Evolutionary conservation across 2,888 invertebrate species (phyloP).

Genomic region (Watsonalla cultraria): DNA sequence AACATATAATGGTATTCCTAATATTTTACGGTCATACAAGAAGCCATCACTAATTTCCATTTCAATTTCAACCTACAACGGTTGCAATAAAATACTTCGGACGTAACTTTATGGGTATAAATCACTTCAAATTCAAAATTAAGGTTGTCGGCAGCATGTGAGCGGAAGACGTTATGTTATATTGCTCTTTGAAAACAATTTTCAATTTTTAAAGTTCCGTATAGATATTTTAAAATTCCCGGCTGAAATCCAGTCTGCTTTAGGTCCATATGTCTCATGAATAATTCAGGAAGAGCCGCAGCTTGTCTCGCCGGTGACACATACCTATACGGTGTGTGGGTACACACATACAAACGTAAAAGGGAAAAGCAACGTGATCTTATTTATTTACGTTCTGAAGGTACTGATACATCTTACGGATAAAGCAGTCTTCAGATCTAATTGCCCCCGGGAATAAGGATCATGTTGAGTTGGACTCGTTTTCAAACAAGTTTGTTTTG

Average conservation of each 20-base stretch:
- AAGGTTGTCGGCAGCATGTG: conserved; percentile 15
- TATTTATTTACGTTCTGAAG: conserved; percentile 16
- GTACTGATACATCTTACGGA: conserved; percentile 4
- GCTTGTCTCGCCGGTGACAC: conserved; percentile 63
- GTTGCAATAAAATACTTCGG: too few species aligned
- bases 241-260: conserved; percentile 74
- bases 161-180: conserved; percentile 30
- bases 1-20: too few species aligned
- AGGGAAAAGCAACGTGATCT: conserved; percentile 27
- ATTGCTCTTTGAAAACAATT: conserved; percentile 57
- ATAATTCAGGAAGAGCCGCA: conserved; percentile 64
- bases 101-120: background rate
- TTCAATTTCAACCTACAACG: too few species aligned
- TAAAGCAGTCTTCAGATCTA: conserved; percentile 18
- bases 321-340: conserved; percentile 41
- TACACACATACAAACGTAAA: conserved; percentile 15
- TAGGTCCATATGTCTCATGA: conserved; percentile 77
- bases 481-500: conserved; percentile 12
- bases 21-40: too few species aligned
- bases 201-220: conserved; percentile 65
- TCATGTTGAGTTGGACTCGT: conserved; percentile 12
- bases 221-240: conserved; percentile 74
- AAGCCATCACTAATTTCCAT: too few species aligned
- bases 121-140: conserved; percentile 12
- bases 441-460: conserved; percentile 18